Conservation (phyloP, 2,113 vertebrate genomes). For the Rhea americana region DNA sequence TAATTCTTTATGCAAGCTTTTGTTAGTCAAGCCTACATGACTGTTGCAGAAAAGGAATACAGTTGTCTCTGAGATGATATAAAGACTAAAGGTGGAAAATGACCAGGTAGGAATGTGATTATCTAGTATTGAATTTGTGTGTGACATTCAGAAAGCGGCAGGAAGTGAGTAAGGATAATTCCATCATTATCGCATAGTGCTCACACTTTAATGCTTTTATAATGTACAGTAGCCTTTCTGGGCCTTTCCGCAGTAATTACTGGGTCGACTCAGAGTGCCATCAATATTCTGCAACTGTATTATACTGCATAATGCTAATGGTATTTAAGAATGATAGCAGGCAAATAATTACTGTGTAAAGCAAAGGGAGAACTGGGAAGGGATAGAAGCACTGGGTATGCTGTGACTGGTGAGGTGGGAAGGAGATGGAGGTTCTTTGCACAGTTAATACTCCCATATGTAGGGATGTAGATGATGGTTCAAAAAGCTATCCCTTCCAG, state of each 20-base stretch:
- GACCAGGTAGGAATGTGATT: conserved; percentile 46
- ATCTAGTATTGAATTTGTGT: conserved; percentile 47
- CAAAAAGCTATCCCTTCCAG: not conserved
- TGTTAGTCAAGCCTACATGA: not conserved
- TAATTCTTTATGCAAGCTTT: conserved; percentile 25
- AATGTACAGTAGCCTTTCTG: conserved; percentile 58
- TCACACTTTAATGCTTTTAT: conserved; percentile 66
- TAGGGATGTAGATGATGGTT: not conserved
- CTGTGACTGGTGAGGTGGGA: not conserved
- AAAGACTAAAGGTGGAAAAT: conserved; percentile 35
- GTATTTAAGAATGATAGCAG: conserved; percentile 3
- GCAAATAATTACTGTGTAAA: conserved; percentile 4
- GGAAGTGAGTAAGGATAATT: conserved; percentile 68
- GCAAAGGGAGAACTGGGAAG: not conserved
- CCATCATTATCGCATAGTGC: conserved; percentile 49
- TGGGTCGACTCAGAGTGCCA: conserved; percentile 39
- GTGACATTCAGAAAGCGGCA: conserved; percentile 60
- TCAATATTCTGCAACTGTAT: conserved; percentile 57
- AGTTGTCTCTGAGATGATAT: not conserved
- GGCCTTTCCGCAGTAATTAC: conserved; percentile 61
- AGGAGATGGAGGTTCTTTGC: not conserved
- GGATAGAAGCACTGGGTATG: not conserved
- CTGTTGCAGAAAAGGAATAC: not conserved
- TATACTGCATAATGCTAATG: conserved; percentile 36
- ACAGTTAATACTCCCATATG: not conserved